Base-by-base conservation (phyloP, 2,113 vertebrate genomes). In the Tapirus terrestris region DNA sequence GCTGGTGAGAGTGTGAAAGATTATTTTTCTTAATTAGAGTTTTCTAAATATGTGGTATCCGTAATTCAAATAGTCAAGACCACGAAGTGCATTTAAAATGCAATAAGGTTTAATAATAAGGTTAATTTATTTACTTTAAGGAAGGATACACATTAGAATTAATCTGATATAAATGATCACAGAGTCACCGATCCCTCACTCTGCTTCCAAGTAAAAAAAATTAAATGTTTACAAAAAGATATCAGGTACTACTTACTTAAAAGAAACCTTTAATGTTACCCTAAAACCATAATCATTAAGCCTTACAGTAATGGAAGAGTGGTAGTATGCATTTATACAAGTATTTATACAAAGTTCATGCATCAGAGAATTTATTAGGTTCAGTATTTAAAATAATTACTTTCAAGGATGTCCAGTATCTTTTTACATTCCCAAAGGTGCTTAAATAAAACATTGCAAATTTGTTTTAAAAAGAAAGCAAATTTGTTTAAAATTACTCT, bases 111-210 rank as follows among this genome's bases (percentile, higher is more conserved):
- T 87, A 95, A 39, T 60, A 39, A 67, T 96, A 81, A 85, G 51
- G 43, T 89, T 92, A 96, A 93, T 79, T 79, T 1, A 36, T 77
- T 89, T 88, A 79, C 68, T 63, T 93, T 83, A 93, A 95, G 43
- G 56, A 87, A 58, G 27, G 68, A 53, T 27, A n/a, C 13, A 68
- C 16, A 51, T 61, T 82, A 89, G 5, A 70, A 75, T 68, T 79
- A 95, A 89, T 45, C 80, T 87, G 72, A 79, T 83, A 2, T 60
- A 65, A 87, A 87, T 72, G 39, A 93, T 80, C 83, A 91, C 48
- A 79, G n/a, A 93, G 63, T 85, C 33, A 88, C 13, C n/a, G 92
- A 51, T 85, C 25, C 14, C 17, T 94, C 31, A 94, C 11, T 9
- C 81, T 90, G 33, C 6, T 56, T 92, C 11, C 36, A 83, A 86